Percentiles rank a stretch among this genome's conserved stretches.
These are phyloP conservation scores for Tanaodytes sp. DNA, from an alignment of 2,888 invertebrate genomes.

Conservation along the genomic window DNA sequence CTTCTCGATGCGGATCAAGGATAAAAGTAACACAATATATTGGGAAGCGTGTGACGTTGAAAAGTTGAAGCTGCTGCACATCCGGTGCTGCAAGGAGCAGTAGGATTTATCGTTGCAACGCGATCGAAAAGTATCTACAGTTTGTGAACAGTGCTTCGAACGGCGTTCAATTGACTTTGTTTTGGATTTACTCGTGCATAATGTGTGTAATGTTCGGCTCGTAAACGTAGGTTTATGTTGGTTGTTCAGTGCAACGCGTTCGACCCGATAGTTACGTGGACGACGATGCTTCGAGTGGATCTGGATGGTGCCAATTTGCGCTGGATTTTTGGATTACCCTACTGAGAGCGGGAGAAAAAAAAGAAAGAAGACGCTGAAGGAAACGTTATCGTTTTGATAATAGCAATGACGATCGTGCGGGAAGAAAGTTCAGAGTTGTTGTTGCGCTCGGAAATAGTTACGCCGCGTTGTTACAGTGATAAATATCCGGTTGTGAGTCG, in stretches of 20 bases:
- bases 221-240: constrained; percentile 13
- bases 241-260: constrained; percentile 8
- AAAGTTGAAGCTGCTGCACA: constrained; percentile 51
- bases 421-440: no score
- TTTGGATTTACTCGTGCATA: constrained; percentile 39
- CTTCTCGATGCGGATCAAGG: constrained; percentile 42
- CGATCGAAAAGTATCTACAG: constrained; percentile 42
- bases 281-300: constrained; percentile 15
- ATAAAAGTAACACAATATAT: constrained; percentile 53
- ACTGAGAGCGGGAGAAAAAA: no score
- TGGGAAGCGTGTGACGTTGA: constrained; percentile 52
- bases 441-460: no score
- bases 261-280: background rate
- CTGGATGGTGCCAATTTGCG: constrained; percentile 15
- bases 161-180: constrained; percentile 25
- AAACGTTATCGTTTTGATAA: no score
- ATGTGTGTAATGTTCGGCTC: constrained; percentile 34
- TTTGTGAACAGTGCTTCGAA: constrained; percentile 42
- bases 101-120: constrained; percentile 47
- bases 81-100: constrained; percentile 48
- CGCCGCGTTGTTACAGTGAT: no score
- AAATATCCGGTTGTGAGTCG: no score
- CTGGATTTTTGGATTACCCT: constrained; percentile 15
- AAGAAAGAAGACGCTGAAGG: no score
- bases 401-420: no score